These are phyloP conservation scores for Drosophila stalkeri DNA, from an alignment of 2,888 invertebrate genomes.

Conservation along the genomic window DNA sequence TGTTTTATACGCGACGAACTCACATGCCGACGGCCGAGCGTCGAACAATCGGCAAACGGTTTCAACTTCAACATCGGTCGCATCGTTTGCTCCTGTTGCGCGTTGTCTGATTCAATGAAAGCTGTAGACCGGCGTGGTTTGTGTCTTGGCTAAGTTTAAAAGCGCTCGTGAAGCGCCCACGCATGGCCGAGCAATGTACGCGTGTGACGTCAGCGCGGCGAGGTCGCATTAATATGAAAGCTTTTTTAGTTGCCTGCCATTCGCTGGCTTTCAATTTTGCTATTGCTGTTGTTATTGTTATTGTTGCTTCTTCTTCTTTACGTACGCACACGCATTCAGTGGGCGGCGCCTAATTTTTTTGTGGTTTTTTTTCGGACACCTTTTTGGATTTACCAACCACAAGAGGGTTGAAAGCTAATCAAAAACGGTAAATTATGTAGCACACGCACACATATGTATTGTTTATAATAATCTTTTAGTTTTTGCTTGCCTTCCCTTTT, in stretches of 20 bases:
- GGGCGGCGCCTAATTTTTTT: constrained; percentile 67
- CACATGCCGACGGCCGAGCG: constrained; percentile 8
- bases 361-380: constrained; percentile 19
- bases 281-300: constrained; percentile 33
- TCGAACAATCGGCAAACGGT: constrained; percentile 8
- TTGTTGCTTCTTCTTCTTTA: constrained; percentile 16
- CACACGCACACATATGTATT: neutral
- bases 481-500: constrained; percentile 5
- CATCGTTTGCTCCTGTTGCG: constrained; percentile 71
- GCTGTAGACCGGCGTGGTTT: constrained; percentile 58
- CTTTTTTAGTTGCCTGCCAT: constrained; percentile 66
- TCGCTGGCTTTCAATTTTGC: constrained; percentile 58
- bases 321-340: constrained; percentile 63
- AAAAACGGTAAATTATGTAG: constrained; percentile 38
- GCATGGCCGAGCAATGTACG: constrained; percentile 13
- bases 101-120: constrained; percentile 56
- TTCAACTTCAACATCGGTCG: constrained; percentile 69
- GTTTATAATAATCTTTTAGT: constrained; percentile 5
- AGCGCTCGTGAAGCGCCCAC: constrained; percentile 45
- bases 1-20: constrained; percentile 63
- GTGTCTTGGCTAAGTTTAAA: constrained; percentile 39
- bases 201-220: constrained; percentile 62
- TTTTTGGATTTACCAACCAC: constrained; percentile 27
- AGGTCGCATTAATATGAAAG: constrained; percentile 62
- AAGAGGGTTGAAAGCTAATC: constrained; percentile 47